Percentiles rank a stretch among this genome's conserved stretches.
phyloP scores from a whole-genome alignment of 2,797 vertebrate species.

The Anas georgica region DNA sequence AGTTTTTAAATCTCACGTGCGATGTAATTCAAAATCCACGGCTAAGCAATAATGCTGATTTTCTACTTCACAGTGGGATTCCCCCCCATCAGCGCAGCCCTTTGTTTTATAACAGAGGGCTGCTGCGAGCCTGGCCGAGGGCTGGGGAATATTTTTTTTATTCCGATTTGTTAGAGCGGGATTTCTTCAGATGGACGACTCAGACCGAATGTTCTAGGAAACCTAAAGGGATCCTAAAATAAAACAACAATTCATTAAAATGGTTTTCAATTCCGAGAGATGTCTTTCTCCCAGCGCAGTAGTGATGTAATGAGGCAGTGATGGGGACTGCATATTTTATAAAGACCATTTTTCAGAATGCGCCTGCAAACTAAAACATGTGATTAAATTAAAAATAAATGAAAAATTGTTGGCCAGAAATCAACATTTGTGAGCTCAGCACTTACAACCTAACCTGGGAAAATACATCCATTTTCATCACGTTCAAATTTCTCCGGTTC shows the following conservation, averaged over 20 bases:
- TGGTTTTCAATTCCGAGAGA: conserved; percentile 39
- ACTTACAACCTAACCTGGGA: background rate
- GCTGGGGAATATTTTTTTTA: background rate
- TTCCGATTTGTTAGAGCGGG: background rate
- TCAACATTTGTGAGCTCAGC: background rate
- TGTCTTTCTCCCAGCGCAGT: conserved; percentile 3
- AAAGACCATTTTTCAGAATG: conserved; percentile 42
- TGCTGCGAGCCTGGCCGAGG: background rate
- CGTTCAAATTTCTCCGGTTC: conserved; percentile 14
- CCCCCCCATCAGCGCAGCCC: background rate
- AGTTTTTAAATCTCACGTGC: background rate
- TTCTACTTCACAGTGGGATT: background rate
- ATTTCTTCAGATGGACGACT: conserved; percentile 21
- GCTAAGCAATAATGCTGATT: conserved; percentile 5
- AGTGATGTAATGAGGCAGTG: background rate
- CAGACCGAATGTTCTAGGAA: conserved; percentile 17
- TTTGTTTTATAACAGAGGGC: conserved; percentile 15
- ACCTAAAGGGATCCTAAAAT: conserved; percentile 52
- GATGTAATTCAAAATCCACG: background rate
- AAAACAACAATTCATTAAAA: conserved; percentile 63
- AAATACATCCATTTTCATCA: background rate
- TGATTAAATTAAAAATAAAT: conserved; percentile 55
- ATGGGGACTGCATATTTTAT: conserved; percentile 49
- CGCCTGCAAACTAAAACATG: conserved; percentile 47
- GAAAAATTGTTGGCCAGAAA: background rate